Conservation (phyloP, 2,797 vertebrate genomes). For the Helostoma temminkii region DNA sequence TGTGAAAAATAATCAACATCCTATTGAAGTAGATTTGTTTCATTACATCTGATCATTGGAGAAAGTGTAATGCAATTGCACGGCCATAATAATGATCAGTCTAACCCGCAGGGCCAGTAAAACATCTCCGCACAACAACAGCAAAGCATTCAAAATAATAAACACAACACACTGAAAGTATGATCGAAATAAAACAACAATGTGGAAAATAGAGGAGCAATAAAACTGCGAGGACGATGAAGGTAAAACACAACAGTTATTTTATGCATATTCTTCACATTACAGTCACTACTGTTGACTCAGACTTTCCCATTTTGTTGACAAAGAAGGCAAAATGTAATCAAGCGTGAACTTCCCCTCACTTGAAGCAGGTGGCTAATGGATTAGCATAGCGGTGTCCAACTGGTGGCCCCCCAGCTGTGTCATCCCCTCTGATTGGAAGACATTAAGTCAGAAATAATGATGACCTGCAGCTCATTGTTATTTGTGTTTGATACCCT, state of each 20-base stretch:
- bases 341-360: constrained; percentile 30
- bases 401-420: constrained; percentile 60
- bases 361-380: constrained; percentile 70
- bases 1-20: constrained; percentile 22
- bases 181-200: constrained; percentile 27
- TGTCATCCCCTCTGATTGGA: constrained; percentile 46
- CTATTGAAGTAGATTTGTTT: constrained; percentile 27
- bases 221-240: background rate
- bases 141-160: constrained; percentile 19
- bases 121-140: constrained; percentile 15
- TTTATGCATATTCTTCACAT: background rate
- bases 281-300: background rate
- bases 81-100: constrained; percentile 36
- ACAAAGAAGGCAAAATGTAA: constrained; percentile 31
- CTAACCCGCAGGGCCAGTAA: constrained; percentile 20
- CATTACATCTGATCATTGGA: constrained; percentile 47
- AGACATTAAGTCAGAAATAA: constrained; percentile 76
- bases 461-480: constrained; percentile 73
- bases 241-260: background rate
- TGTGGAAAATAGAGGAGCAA: constrained; percentile 17
- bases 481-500: constrained; percentile 53
- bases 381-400: constrained; percentile 61
- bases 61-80: constrained; percentile 36
- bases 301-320: constrained; percentile 13
- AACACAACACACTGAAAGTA: background rate